Conservation (phyloP, 2,797 vertebrate genomes). For the Dendrocincla fuliginosa region DNA sequence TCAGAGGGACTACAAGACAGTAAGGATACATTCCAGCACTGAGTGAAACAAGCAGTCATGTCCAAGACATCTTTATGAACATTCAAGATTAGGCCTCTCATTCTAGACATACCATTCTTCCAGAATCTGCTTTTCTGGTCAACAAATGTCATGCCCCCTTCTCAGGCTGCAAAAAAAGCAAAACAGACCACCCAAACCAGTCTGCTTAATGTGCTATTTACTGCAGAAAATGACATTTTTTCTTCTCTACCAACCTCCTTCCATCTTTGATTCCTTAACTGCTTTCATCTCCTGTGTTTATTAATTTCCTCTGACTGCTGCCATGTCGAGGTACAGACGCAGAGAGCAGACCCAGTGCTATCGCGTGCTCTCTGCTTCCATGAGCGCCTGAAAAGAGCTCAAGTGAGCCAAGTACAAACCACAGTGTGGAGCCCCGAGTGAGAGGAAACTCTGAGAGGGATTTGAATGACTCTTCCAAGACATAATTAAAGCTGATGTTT, state of each 20-base stretch:
- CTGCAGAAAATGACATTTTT: neutral
- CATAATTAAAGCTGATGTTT: neutral
- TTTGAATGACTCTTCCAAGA: neutral
- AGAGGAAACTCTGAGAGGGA: neutral
- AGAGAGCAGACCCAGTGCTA: neutral
- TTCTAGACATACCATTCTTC: neutral
- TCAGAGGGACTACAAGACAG: neutral
- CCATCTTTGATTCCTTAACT: neutral
- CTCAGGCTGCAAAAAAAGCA: neutral
- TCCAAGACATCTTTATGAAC: neutral
- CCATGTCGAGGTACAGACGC: neutral
- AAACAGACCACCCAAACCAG: neutral
- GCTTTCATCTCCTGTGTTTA: neutral
- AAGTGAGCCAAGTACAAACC: neutral
- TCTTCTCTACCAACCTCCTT: neutral
- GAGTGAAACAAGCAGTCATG: neutral
- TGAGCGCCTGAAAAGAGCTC: neutral
- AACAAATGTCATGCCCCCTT: neutral
- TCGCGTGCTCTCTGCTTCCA: accelerated
- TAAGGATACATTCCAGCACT: neutral
- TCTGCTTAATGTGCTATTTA: neutral
- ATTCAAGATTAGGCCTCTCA: neutral
- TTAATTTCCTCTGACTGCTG: neutral
- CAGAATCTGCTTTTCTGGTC: neutral
- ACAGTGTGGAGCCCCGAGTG: accelerated